Base-by-base conservation (phyloP, 1,140 invertebrate species). In the Eciton burchellii region DNA sequence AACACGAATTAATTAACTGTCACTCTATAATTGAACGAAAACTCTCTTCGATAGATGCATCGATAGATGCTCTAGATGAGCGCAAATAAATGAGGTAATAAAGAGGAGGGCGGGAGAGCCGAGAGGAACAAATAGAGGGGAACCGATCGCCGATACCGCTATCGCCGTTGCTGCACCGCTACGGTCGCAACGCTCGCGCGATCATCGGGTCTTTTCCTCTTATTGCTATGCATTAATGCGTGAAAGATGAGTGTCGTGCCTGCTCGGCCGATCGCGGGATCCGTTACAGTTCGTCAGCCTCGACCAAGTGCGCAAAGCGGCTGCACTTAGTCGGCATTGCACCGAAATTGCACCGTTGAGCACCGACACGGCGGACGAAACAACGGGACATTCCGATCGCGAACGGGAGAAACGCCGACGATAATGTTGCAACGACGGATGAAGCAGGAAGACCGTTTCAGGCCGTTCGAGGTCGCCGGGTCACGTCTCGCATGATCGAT, bases 271-370 rank as follows among this genome's bases (percentile, higher is more conserved):
- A 6, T n/a, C 24, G 8, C n/a, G 45, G 54, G 54, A 84, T 60
- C 65, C 63, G 71, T 70, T 83, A 76, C 35, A 59, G 79, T 86
- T 86, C 65, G 62, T 49, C 49, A 68, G 49, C 29, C 57, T 43
- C 43, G 12, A 35, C 35, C 6, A 35, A n/a, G 29, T 83, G 85
- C 70, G 65, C 45, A 86, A n/a, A 86, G 70, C 41, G 56, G 35
- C 47, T 52, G 63, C 49, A 45, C 41, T 79, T 62, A 74, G 4
- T 49, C 26, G 24, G 62, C n/a, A 70, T 70, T 29, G 35, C 82
- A 66, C 79, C 45, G 83, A 73, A 84, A 85, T 84, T 85, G 66
- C 66, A 54, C 24, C 47, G 63, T 57, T 26, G 35, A 68, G 49
- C 41, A 79, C 43, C 45, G n/a, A n/a, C 9, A 54, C 62, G 35